Evolutionary conservation across 2,888 invertebrate genomes (phyloP), one percentile per base, ranked within the genome.

Genomic region (Marronus borbonicus): DNA sequence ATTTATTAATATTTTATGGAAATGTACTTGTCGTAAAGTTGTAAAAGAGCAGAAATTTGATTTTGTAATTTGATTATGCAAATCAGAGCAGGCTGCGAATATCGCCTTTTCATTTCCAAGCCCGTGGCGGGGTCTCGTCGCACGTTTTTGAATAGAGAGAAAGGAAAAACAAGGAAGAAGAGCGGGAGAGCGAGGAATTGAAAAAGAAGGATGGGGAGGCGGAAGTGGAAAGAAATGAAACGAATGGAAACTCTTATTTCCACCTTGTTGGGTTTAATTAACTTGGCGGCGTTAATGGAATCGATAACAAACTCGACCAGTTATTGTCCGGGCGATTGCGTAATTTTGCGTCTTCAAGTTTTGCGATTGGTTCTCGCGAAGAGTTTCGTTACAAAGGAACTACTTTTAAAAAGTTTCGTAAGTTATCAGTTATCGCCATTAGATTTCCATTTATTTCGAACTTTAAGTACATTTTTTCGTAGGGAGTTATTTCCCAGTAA

Each of bases 31-130:
- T 68, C 76, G 60, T 17, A n/a, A 50, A 28, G 49, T 64, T 69
- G 60, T 70, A 70, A 70, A 62, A 77, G 77, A 50, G 50, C 70
- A 77, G 70, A 77, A 77, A 77, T 77, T 77, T 77, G 77, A 77
- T 77, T 77, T 70, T 52, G 77, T 70, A 77, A 70, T 70, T 77
- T 70, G 72, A 77, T 77, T 77, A 77, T 77, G 77, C 50, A 77
- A 77, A 77, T 77, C 36, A 77, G 69, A 77, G 28, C 50, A 36
- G 60, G 70, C 77, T 77, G 77, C 49, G 70, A 77, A 77, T 60
- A 58, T 58, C 60, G 60, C 44, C 31, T 50, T 50, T 60, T 69
- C 39, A 28, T 62, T 52, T 76, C 55, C 65, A 66, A 58, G 20
- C 58, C 36, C 72, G 17, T 55, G 20, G 44, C 8, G 44, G n/a